Evolutionary conservation across 2,113 vertebrate genomes (phyloP).

Genomic region (Tinamus guttatus): DNA sequence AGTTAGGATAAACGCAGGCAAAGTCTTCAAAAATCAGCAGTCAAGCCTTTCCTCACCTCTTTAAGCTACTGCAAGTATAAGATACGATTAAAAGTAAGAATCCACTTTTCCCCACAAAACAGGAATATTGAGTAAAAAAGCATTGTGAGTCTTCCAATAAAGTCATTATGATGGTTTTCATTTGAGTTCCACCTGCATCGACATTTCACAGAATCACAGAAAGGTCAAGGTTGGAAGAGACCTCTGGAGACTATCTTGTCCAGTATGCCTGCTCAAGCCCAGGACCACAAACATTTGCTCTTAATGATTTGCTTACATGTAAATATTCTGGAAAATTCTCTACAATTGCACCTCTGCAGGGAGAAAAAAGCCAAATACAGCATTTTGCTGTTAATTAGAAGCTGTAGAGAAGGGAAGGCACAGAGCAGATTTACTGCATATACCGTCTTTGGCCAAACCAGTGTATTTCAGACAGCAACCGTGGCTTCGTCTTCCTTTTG

Average conservation of each 20-base stretch:
- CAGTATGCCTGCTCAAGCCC: neutral
- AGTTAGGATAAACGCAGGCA: neutral
- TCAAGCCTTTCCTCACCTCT: neutral
- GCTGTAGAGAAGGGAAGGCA: neutral
- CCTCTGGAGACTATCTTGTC: neutral
- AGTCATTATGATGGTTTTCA: neutral
- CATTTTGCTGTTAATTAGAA: neutral
- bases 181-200: conserved; percentile 4
- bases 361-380: neutral
- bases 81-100: neutral
- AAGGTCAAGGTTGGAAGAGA: neutral
- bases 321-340: conserved; percentile 33
- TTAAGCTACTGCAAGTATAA: neutral
- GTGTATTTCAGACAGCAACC: neutral
- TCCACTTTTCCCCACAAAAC: neutral
- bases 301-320: conserved; percentile 12
- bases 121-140: neutral
- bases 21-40: neutral
- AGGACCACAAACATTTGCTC: neutral
- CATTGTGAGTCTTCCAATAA: neutral
- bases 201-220: neutral
- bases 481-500: conserved; percentile 15
- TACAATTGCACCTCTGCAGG: neutral
- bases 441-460: neutral
- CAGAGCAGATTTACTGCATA: neutral